A percentile compares a stretch with the other conserved stretches of the same genome.
Conservation (phyloP, 2,797 vertebrate genomes). For the Melanotaenia parkinsoni region DNA sequence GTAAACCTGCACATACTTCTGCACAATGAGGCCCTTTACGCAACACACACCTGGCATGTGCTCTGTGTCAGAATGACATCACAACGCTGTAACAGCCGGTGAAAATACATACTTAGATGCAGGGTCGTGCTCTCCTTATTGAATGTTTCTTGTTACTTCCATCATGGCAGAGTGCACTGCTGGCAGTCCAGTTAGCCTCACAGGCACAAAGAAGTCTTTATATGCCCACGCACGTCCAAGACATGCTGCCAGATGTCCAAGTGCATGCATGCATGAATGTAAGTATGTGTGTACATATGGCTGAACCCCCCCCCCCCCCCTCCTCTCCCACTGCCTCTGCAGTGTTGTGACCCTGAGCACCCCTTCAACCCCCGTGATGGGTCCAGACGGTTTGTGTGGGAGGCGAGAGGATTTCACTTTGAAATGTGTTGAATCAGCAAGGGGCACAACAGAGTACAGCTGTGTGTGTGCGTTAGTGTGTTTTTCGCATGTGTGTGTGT, state of each 20-base stretch:
- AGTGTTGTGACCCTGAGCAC: slow-evolving; percentile 63
- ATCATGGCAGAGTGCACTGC: slow-evolving; percentile 46
- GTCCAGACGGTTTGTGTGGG: slow-evolving; percentile 71
- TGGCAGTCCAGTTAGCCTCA: slow-evolving; percentile 59
- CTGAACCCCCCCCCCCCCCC: slow-evolving; percentile 2
- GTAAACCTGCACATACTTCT: not conserved
- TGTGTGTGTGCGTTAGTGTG: slow-evolving; percentile 38
- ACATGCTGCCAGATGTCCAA: slow-evolving; percentile 79
- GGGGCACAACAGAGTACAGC: slow-evolving; percentile 63
- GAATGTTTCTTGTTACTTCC: slow-evolving; percentile 46
- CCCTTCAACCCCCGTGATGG: slow-evolving; percentile 56
- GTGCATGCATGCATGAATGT: slow-evolving; percentile 53
- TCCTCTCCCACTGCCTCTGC: slow-evolving; percentile 35
- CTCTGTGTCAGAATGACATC: slow-evolving; percentile 51
- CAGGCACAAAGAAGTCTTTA: slow-evolving; percentile 78
- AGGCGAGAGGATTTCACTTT: slow-evolving; percentile 68
- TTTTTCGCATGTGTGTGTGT: slow-evolving; percentile 25
- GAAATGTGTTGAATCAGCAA: slow-evolving; percentile 78
- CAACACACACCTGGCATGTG: slow-evolving; percentile 42
- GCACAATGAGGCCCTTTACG: slow-evolving; percentile 32
- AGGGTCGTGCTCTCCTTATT: slow-evolving; percentile 45
- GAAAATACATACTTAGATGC: slow-evolving; percentile 29
- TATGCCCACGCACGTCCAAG: slow-evolving; percentile 71
- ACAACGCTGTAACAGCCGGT: slow-evolving; percentile 53
- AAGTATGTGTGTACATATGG: slow-evolving; percentile 53